phyloP scores from a whole-genome alignment of 92 coral and sea anemone species.

The Bergia puertoricense region DNA sequence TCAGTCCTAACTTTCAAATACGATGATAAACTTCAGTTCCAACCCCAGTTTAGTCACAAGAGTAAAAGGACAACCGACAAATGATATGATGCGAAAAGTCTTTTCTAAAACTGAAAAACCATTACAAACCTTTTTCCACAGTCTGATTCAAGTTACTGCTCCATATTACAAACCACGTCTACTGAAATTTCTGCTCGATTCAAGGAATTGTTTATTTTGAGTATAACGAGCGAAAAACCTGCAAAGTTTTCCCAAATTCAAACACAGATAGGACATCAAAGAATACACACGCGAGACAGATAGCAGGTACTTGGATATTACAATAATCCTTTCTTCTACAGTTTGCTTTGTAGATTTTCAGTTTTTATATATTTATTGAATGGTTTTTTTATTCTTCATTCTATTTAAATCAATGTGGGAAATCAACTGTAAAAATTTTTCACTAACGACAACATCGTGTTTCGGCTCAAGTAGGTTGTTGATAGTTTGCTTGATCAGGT shows the following conservation, averaged over 20 bases:
- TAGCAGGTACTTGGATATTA: neutral
- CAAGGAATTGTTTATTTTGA: slow-evolving; percentile 9
- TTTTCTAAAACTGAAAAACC: neutral
- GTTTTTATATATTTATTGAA: neutral
- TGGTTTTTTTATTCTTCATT: neutral
- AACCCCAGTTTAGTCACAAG: neutral
- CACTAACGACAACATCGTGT: neutral
- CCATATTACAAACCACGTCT: slow-evolving; percentile 24
- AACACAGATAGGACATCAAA: neutral
- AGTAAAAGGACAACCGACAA: neutral
- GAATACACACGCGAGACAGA: neutral
- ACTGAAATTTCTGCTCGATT: neutral
- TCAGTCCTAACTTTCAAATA: neutral
- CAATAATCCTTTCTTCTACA: neutral
- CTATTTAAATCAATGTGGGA: neutral
- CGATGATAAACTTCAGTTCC: neutral
- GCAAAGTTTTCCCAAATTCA: neutral
- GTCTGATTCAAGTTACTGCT: neutral
- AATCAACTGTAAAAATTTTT: neutral
- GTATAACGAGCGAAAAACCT: slow-evolving; percentile 9
- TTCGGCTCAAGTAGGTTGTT: neutral
- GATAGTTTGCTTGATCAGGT: neutral
- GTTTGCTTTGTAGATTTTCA: no score
- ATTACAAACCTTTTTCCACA: neutral
- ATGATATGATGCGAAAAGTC: no score